Conservation (phyloP, 2,797 vertebrate genomes). For the Anguilla megastoma region DNA sequence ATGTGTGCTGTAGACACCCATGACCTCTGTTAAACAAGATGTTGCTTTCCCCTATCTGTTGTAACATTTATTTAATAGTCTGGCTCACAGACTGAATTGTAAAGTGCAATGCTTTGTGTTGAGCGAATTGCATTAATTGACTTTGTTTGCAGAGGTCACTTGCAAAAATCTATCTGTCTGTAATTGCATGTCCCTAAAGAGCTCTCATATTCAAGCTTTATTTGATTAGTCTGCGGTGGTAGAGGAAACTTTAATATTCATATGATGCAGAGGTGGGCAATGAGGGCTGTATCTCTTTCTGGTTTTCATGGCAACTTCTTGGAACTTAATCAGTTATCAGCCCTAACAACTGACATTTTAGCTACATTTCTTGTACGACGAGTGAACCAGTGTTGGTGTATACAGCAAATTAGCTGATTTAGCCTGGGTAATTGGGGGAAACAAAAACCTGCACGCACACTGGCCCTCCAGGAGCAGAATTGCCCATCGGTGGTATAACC, state of each 20-base stretch:
- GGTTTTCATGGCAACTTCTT: not conserved
- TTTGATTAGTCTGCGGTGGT: constrained; percentile 27
- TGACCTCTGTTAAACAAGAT: constrained; percentile 42
- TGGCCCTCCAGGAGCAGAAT: not conserved
- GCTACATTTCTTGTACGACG: not conserved
- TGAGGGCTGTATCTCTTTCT: not conserved
- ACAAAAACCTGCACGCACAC: not conserved
- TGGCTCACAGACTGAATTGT: constrained; percentile 33
- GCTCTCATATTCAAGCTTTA: constrained; percentile 32
- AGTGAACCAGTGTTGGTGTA: not conserved
- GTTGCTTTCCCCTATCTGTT: constrained; percentile 39
- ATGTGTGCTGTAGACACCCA: constrained; percentile 41
- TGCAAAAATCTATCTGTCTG: constrained; percentile 35
- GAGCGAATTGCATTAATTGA: constrained; percentile 34
- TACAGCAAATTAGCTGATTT: not conserved
- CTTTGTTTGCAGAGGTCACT: constrained; percentile 32
- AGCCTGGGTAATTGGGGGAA: not conserved
- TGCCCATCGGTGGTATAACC: not conserved
- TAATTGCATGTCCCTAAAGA: constrained; percentile 35
- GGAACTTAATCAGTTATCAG: not conserved
- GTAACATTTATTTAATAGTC: constrained; percentile 31
- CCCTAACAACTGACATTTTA: not conserved
- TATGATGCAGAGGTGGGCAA: constrained; percentile 8
- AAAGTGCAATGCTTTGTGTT: constrained; percentile 33
- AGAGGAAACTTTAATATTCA: constrained; percentile 39